Conservation (phyloP, 2,797 vertebrate genomes). For the Urocyon cinereoargenteus region DNA sequence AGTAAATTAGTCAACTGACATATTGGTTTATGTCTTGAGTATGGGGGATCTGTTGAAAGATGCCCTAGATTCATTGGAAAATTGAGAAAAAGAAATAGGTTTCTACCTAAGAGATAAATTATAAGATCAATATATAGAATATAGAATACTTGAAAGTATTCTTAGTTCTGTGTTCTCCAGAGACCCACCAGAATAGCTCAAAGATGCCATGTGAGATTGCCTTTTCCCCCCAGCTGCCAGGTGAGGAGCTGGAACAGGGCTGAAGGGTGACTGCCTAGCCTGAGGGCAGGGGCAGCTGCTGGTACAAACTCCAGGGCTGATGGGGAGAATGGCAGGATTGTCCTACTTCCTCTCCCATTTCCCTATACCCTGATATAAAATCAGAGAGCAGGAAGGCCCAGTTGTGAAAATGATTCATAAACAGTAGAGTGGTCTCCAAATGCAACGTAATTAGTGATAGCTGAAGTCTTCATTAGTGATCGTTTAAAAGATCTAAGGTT, state of each 20-base stretch:
- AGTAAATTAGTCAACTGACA: background rate
- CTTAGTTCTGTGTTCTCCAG: background rate
- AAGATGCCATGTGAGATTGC: rapidly evolving
- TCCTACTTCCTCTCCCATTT: background rate
- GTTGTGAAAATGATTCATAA: background rate
- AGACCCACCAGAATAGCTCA: background rate
- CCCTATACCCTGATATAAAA: background rate
- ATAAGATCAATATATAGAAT: background rate
- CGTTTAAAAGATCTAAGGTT: background rate
- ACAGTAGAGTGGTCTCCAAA: background rate
- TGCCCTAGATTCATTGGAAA: background rate
- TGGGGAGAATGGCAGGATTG: background rate
- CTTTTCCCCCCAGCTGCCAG: background rate
- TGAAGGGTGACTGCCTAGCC: background rate
- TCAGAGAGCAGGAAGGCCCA: background rate
- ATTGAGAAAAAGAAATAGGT: background rate
- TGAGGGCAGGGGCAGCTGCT: background rate
- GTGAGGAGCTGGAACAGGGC: background rate
- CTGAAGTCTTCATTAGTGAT: background rate
- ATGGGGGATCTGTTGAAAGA: background rate
- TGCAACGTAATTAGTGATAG: background rate
- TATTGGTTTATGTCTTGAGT: background rate
- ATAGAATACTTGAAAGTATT: background rate
- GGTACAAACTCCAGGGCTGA: background rate
- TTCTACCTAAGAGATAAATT: background rate